These are phyloP conservation scores for Peromyscus aztecus DNA, from an alignment of 2,797 vertebrate species.

Conservation along the genomic window DNA sequence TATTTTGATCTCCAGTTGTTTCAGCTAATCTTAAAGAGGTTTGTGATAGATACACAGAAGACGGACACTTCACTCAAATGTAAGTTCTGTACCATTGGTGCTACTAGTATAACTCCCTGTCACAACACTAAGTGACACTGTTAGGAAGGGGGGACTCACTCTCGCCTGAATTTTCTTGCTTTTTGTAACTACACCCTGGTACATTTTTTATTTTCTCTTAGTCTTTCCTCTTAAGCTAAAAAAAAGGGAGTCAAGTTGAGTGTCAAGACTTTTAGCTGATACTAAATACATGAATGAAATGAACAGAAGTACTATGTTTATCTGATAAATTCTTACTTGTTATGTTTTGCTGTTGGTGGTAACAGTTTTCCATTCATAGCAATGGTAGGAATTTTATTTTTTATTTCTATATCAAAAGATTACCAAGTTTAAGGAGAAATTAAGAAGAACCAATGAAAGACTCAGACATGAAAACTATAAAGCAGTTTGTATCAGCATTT, in stretches of 20 bases:
- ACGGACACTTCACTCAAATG: neutral
- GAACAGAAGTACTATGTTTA: neutral
- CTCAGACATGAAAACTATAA: neutral
- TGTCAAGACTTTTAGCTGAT: neutral
- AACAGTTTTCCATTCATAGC: neutral
- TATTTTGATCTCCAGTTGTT: neutral
- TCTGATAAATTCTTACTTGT: neutral
- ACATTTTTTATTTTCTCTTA: neutral
- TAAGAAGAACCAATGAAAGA: neutral
- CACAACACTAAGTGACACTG: neutral
- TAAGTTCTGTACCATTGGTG: neutral
- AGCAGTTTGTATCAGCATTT: neutral
- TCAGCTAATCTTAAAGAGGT: neutral
- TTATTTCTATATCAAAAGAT: conserved; percentile 16
- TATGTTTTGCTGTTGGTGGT: neutral
- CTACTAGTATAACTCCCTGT: neutral
- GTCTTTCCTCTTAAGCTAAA: neutral
- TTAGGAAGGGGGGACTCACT: neutral
- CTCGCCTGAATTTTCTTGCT: conserved; percentile 11
- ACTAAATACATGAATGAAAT: conserved; percentile 49
- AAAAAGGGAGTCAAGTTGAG: neutral
- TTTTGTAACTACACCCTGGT: neutral
- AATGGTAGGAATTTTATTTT: conserved; percentile 21
- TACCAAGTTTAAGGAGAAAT: conserved; percentile 11
- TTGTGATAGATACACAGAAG: neutral